Evolutionary conservation across 2,888 invertebrate species (phyloP), one percentile per base, ranked within the genome.

Genomic region (Aphrophora alni): DNA sequence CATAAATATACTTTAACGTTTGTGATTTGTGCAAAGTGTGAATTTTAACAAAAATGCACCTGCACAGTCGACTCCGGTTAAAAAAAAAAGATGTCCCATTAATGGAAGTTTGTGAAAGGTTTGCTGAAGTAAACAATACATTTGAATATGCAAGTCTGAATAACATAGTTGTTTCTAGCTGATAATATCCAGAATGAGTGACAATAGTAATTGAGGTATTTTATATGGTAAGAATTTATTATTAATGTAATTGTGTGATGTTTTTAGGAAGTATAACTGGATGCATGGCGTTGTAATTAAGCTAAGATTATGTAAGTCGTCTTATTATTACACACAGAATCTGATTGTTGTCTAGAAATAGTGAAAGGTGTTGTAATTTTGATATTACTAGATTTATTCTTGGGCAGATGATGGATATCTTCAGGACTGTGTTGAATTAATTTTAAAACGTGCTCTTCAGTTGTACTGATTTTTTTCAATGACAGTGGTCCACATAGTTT

Each of bases 61-160:
- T 1, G 85, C 85, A 44, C 85, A 85, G 71, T 85, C 85, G 0
- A 86, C 72, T 5, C 84, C 85, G 24, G 59, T 26, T 28, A 24
- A 28, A 70, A 21, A 24, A 71, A 83, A 83, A 2, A 82, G 76
- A 10, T 79, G 59, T 8, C 81, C 82, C 80, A 82, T 82, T 3
- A 71, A 14, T 10, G 80, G 82, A 14, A 38, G 2, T 4, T 17
- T 27, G 21, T 25, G 25, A 25, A 5, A 68, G 33, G 21, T 38
- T 78, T 12, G 70, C 81, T 69, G 12, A 78, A 78, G 68, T 85
- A 86, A 24, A 24, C 27, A 0, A 84, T 27, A 44, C 85, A 85
- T 7, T 81, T 17, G 33, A 81, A 82, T 10, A 82, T 69, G 0
- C 77, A 44, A 75, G 59, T 73, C 25, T 82, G 69, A 0, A 84